phyloP scores from a whole-genome alignment of 2,113 vertebrate species.

The Ifrita kowaldi region DNA sequence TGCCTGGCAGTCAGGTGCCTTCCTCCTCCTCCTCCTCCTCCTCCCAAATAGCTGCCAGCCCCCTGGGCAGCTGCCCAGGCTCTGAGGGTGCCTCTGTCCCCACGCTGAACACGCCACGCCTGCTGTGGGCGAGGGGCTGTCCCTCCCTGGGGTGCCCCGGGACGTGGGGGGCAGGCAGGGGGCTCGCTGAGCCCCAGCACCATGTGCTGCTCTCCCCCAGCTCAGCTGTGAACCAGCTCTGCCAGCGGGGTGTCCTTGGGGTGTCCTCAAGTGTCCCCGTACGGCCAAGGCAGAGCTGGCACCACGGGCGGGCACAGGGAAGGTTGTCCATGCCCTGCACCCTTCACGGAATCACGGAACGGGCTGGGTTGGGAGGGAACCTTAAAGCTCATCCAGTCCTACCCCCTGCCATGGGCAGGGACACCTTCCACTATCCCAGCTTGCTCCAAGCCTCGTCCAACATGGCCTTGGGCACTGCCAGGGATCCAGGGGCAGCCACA shows the following conservation, averaged over 20 bases:
- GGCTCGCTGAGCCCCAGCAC: neutral
- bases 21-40: constrained; percentile 9
- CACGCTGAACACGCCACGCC: fast-evolving
- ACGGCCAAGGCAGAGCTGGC: neutral
- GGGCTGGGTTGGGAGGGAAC: neutral
- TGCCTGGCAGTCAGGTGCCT: constrained; percentile 41
- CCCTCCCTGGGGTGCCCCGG: neutral
- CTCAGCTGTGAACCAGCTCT: neutral
- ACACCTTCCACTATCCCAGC: neutral
- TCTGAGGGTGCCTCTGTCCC: neutral
- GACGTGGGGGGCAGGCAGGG: neutral
- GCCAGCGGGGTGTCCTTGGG: constrained; percentile 25
- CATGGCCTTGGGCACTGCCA: neutral
- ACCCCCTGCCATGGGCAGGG: neutral
- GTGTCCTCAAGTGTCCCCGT: neutral
- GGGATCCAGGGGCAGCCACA: neutral
- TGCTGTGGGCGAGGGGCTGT: neutral
- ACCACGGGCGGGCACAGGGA: neutral
- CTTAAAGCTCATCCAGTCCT: neutral
- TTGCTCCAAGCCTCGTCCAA: fast-evolving
- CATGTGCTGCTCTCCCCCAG: neutral
- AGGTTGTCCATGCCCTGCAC: neutral
- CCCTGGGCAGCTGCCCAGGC: neutral
- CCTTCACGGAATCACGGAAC: neutral
- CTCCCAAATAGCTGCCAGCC: neutral